Conservation (phyloP, 2,797 vertebrate species). For the Pteronotus mesoamericanus region DNA sequence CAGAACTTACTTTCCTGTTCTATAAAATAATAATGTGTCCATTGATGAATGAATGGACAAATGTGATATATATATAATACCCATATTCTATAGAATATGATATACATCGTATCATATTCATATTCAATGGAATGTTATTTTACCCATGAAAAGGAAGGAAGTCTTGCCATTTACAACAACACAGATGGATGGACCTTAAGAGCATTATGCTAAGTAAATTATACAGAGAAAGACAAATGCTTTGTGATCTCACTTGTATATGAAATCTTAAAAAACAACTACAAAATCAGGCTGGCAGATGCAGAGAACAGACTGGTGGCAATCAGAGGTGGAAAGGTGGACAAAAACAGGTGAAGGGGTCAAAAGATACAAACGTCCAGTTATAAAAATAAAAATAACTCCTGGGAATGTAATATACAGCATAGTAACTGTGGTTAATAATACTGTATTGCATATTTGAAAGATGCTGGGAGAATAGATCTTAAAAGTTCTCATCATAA, state of each 20-base stretch:
- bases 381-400: not conserved
- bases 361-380: not conserved
- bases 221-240: not conserved
- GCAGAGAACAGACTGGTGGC: not conserved
- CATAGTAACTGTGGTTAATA: not conserved
- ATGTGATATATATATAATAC: not conserved
- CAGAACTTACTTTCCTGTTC: not conserved
- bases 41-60: not conserved
- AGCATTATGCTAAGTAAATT: not conserved
- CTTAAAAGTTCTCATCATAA: not conserved
- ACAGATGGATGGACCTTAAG: not conserved
- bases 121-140: not conserved
- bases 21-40: not conserved
- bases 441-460: not conserved
- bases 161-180: not conserved
- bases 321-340: not conserved
- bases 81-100: too few relatives aligned
- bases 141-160: not conserved
- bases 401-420: not conserved
- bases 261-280: not conserved
- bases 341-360: not conserved
- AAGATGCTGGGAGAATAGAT: not conserved
- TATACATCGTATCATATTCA: too few relatives aligned
- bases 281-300: not conserved
- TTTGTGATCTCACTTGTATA: not conserved